Conservation (phyloP, 1,140 invertebrate species). For the Euura saliciscinereae region DNA sequence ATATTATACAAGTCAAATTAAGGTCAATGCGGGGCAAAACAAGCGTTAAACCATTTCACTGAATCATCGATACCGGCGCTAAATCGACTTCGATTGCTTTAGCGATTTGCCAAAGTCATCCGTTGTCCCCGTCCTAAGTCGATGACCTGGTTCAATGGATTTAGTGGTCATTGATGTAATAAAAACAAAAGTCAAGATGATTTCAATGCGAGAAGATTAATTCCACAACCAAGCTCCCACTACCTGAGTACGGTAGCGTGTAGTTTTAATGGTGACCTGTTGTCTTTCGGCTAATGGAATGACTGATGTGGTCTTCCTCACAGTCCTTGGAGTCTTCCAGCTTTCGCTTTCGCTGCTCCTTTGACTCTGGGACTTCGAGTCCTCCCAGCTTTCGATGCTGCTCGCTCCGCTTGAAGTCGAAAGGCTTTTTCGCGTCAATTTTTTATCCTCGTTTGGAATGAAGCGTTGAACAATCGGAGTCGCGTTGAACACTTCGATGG, state of each 20-base stretch:
- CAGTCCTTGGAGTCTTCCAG: background rate
- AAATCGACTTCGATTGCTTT: too few relatives aligned
- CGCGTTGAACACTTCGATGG: conserved; percentile 39
- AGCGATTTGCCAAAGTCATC: too few relatives aligned
- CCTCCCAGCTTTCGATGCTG: conserved; percentile 43
- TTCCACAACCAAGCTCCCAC: conserved; percentile 24
- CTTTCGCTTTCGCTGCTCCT: background rate
- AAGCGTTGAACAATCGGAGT: conserved; percentile 35
- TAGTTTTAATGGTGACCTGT: conserved; percentile 17
- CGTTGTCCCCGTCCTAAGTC: too few relatives aligned
- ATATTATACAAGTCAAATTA: too few relatives aligned
- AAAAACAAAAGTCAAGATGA: too few relatives aligned
- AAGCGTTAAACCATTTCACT: too few relatives aligned
- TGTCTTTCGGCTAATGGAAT: background rate
- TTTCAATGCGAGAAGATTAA: conserved; percentile 14
- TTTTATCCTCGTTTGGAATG: conserved; percentile 21
- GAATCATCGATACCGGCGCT: too few relatives aligned
- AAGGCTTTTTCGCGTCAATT: conserved; percentile 20
- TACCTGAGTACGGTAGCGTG: conserved; percentile 26
- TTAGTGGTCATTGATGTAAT: too few relatives aligned
- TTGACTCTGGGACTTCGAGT: conserved; percentile 8
- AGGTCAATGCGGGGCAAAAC: too few relatives aligned
- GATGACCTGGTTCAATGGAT: too few relatives aligned
- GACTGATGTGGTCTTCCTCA: background rate
- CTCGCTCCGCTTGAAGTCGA: conserved; percentile 26